Evolutionary conservation across 2,888 invertebrate species (phyloP), one percentile per base, ranked within the genome.

Genomic region (Andrena minutula): DNA sequence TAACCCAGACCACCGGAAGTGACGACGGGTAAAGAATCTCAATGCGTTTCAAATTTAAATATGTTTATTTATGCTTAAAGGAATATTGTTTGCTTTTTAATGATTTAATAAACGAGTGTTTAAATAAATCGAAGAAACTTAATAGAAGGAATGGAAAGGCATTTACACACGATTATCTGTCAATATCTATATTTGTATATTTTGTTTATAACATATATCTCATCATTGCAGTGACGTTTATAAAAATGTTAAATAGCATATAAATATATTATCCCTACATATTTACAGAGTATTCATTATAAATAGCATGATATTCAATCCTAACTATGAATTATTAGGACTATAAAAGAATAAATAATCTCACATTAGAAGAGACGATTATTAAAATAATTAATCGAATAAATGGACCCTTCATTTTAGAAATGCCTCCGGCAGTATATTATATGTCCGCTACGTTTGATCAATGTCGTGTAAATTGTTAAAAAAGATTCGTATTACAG

Each of bases 191-290:
- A 64, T 76, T 66, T 58, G 53, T 75, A 30, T 77, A 76, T 82
- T 75, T 86, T 79, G 65, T 71, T 56, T 53, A 12, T 79, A 69
- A 73, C 70, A 80, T 81, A 41, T 16, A 82, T 51, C 56, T 86
- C 66, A 60, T 74, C 75, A 58, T 41, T 81, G 73, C 75, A 74
- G 41, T 60, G 49, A 84, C 60, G 72, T 71, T 86, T 87, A 88
- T 88, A 90, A 90, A 90, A 90, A 85, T 90, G 86, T 87, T 90
- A 90, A 89, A 89, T 88, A 87, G 86, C 86, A 81, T 89, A 90
- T 90, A 90, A 90, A 90, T 90, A 89, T 89, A 87, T 86, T 79
- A 83, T 83, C 68, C 78, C 79, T 71, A 65, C 49, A 66, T 87
- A 87, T 86, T 75, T 87, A 87, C 87, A 87, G 76, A 83, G 53